Conservation (phyloP, 1,140 invertebrate genomes). For the Yoshiicerus persimilis region DNA sequence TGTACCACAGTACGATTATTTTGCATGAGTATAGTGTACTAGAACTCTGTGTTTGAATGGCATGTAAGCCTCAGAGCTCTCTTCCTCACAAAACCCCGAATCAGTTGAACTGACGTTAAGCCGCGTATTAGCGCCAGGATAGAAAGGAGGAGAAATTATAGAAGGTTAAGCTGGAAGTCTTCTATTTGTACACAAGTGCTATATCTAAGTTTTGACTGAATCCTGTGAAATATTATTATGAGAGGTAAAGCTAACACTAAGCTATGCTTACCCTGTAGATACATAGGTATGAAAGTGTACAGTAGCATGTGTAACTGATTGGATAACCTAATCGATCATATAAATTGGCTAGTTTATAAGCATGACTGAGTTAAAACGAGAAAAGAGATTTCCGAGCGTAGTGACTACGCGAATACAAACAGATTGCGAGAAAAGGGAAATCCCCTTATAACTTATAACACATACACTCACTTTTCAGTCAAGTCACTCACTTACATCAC, state of each 20-base stretch:
- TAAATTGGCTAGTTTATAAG: conserved; percentile 28
- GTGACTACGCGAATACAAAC: not conserved
- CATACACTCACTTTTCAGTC: not conserved
- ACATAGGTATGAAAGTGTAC: not conserved
- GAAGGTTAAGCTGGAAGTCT: not conserved
- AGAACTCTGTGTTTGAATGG: not conserved
- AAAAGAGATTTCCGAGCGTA: not conserved
- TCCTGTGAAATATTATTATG: not conserved
- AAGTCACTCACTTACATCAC: not conserved
- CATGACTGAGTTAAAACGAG: conserved; percentile 24
- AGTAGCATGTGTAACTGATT: conserved; percentile 37
- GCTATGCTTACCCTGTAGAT: not conserved
- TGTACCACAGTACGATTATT: not conserved
- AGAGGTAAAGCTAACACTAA: not conserved
- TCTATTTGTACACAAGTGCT: not conserved
- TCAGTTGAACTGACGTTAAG: conserved; percentile 8
- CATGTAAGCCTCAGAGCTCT: not conserved
- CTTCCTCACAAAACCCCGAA: not conserved
- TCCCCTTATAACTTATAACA: not conserved
- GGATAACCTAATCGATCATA: conserved; percentile 38
- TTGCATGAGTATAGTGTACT: not conserved
- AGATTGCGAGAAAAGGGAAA: not conserved
- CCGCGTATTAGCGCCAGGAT: not conserved
- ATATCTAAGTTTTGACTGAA: not conserved
- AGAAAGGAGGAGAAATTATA: not conserved